These are phyloP conservation scores for Petrocephalus zakoni DNA, from an alignment of 2,113 vertebrate species.

Conservation along the genomic window DNA sequence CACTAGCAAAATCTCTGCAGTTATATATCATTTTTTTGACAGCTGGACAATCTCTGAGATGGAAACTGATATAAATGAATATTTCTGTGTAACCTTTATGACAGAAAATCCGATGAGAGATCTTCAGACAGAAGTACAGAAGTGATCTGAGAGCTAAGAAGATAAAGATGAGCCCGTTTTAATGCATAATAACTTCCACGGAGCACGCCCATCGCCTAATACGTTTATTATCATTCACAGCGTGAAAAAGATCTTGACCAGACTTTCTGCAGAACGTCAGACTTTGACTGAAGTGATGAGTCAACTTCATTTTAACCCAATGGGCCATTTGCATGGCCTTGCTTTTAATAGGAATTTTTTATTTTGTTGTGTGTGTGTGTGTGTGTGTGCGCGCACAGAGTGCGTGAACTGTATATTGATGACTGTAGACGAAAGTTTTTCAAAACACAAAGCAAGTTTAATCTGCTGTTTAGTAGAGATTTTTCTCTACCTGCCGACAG, in stretches of 20 bases:
- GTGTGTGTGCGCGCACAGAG: background rate
- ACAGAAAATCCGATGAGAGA: background rate
- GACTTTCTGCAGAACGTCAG: background rate
- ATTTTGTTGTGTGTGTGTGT: background rate
- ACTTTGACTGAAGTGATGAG: background rate
- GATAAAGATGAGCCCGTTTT: background rate
- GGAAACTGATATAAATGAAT: background rate
- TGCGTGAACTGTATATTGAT: background rate
- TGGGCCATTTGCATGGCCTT: background rate
- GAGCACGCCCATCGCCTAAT: background rate
- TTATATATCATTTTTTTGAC: background rate
- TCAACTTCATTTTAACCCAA: background rate
- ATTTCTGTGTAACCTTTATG: background rate
- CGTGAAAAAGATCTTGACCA: background rate
- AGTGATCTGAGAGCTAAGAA: background rate
- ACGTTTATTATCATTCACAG: background rate
- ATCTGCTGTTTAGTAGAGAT: too few relatives aligned
- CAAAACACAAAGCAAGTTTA: background rate
- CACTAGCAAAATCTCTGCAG: background rate
- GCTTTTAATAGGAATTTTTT: slow-evolving; percentile 4
- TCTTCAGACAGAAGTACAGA: background rate
- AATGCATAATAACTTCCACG: background rate
- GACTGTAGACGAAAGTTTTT: background rate
- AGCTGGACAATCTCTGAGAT: background rate
- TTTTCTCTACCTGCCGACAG: background rate